A percentile compares a stretch with the other conserved stretches of the same genome.
phyloP scores from a whole-genome alignment of 2,888 invertebrate genomes.

The Trichopoda pennipes region DNA sequence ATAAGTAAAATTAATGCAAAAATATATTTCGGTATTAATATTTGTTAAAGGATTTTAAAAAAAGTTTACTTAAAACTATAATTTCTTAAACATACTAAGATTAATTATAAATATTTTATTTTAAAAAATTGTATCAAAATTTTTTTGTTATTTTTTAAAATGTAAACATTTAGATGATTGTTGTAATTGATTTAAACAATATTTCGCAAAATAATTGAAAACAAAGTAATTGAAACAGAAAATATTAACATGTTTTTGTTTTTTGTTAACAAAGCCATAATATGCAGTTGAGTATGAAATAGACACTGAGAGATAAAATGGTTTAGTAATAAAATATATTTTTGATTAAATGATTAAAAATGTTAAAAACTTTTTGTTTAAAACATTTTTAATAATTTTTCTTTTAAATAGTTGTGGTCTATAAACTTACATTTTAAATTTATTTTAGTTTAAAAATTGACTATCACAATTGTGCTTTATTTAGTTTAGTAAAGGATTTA shows the following conservation, averaged over 20 bases:
- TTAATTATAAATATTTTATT: neutral
- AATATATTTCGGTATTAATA: constrained; percentile 17
- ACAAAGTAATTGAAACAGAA: neutral
- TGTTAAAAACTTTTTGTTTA: constrained; percentile 7
- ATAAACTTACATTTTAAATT: constrained; percentile 23
- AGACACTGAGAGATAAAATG: constrained; percentile 76
- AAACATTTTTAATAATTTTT: constrained; percentile 27
- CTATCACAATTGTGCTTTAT: constrained; percentile 72
- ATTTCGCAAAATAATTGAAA: constrained; percentile 50
- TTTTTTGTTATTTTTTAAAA: constrained; percentile 11
- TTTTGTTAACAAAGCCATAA: constrained; percentile 22
- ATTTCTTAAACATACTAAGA: constrained; percentile 1
- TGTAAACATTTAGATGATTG: constrained; percentile 41
- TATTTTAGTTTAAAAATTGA: constrained; percentile 69
- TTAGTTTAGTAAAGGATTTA: constrained; percentile 54
- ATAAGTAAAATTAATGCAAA: constrained; percentile 59
- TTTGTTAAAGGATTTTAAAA: constrained; percentile 56
- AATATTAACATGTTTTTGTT: constrained; percentile 6
- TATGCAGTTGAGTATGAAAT: constrained; percentile 69
- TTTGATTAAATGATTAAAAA: constrained; percentile 49
- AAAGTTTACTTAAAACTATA: constrained; percentile 65
- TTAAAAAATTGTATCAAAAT: constrained; percentile 56
- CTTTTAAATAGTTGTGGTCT: constrained; percentile 18
- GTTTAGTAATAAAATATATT: constrained; percentile 42
- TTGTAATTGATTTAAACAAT: constrained; percentile 42